These are phyloP conservation scores for Lutraria rhynchaena DNA, from an alignment of 1,140 invertebrate species.

Conservation along the genomic window DNA sequence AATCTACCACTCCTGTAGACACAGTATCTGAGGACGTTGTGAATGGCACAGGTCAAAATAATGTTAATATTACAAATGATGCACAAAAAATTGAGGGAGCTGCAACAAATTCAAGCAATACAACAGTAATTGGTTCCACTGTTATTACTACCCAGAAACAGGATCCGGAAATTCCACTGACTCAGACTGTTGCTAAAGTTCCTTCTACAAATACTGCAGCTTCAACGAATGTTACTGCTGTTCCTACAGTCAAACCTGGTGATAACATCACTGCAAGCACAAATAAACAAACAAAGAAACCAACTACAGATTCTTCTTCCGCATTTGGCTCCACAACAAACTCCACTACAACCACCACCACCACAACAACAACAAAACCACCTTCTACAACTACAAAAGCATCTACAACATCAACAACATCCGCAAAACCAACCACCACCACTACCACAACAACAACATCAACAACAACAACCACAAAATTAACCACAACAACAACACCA, in stretches of 20 bases:
- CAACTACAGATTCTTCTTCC: too few species aligned
- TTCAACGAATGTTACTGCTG: too few species aligned
- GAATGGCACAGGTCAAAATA: too few species aligned
- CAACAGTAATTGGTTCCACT: too few species aligned
- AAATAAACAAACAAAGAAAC: slow-evolving; percentile 31
- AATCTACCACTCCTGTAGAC: too few species aligned
- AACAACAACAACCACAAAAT: slow-evolving; percentile 40
- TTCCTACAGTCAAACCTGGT: neutral
- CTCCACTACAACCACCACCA: neutral
- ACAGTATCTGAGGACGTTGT: too few species aligned
- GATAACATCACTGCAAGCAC: slow-evolving; percentile 29
- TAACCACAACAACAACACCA: slow-evolving; percentile 14
- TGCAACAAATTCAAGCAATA: neutral
- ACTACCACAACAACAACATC: slow-evolving; percentile 42
- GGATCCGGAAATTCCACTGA: too few species aligned
- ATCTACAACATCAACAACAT: slow-evolving; percentile 33
- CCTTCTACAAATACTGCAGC: too few species aligned
- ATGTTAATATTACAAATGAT: too few species aligned
- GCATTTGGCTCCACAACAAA: too few species aligned
- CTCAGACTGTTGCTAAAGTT: too few species aligned
- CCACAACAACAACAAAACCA: neutral
- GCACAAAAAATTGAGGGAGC: neutral
- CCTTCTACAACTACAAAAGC: slow-evolving; percentile 1
- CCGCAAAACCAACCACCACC: slow-evolving; percentile 35
- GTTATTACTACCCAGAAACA: too few species aligned